Percentiles rank a stretch among this genome's conserved stretches.
Conservation (phyloP, 2,113 vertebrate genomes). For the Tragulus kanchil region DNA sequence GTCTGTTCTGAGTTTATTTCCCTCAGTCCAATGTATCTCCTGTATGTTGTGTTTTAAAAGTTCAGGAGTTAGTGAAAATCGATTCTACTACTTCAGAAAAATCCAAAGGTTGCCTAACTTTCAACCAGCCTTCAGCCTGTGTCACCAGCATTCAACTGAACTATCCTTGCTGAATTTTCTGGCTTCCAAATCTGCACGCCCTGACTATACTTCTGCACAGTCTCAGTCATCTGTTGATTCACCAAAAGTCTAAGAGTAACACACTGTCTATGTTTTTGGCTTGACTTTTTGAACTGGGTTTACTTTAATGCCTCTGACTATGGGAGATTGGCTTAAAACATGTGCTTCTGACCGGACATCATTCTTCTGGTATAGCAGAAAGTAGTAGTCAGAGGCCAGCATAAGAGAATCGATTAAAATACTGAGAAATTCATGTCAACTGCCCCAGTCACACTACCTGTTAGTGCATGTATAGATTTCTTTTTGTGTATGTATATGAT, state of each 20-base stretch:
- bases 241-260: not conserved
- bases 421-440: slow-evolving; percentile 27
- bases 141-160: slow-evolving; percentile 21
- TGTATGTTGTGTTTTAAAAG: not conserved
- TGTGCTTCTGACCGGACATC: not conserved
- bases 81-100: slow-evolving; percentile 2
- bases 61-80: not conserved
- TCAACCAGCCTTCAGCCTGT: not conserved
- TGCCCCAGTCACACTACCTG: not conserved
- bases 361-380: not conserved
- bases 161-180: not conserved
- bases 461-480: not conserved
- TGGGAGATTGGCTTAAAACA: not conserved
- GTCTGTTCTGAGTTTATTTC: not conserved
- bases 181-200: not conserved
- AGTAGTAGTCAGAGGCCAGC: not conserved
- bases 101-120: not conserved
- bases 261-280: not conserved
- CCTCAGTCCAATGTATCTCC: not conserved
- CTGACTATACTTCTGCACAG: not conserved
- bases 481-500: not conserved
- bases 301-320: not conserved
- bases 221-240: not conserved
- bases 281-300: not conserved
- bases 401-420: slow-evolving; percentile 23